Evolutionary conservation across 2,113 vertebrate species (phyloP).

Genomic region (Spea multiplicata): DNA sequence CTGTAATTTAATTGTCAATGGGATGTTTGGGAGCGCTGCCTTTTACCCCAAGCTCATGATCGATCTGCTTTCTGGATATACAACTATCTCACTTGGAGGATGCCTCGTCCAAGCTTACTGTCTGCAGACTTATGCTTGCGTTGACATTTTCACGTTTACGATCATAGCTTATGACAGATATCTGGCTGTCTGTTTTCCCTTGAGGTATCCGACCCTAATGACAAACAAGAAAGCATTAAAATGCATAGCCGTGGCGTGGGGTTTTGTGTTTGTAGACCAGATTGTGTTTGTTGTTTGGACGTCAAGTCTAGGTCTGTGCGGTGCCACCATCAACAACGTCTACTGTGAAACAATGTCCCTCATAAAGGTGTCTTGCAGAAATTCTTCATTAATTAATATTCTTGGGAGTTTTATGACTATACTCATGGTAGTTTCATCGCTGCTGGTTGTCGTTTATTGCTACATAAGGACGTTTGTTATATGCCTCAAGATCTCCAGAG

Average conservation of each 20-base stretch:
- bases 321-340: neutral
- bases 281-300: neutral
- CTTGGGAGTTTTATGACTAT: neutral
- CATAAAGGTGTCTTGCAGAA: neutral
- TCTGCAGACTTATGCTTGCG: neutral
- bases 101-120: constrained; percentile 9
- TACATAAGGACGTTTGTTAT: neutral
- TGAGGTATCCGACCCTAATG: constrained; percentile 7
- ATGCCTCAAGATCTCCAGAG: neutral
- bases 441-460: neutral
- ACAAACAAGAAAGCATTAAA: neutral
- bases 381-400: neutral
- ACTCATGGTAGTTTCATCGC: neutral
- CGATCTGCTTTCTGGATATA: neutral
- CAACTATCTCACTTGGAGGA: neutral
- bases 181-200: constrained; percentile 6
- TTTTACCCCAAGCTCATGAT: constrained; percentile 3
- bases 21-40: neutral
- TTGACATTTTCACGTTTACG: neutral
- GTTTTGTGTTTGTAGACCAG: neutral
- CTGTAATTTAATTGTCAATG: neutral
- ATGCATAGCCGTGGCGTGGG: neutral
- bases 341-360: constrained; percentile 30
- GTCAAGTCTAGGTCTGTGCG: neutral
- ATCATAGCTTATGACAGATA: constrained; percentile 20